Evolutionary conservation across 2,113 vertebrate genomes (phyloP), one percentile per base, ranked within the genome.

Genomic region (Silurus glanis): DNA sequence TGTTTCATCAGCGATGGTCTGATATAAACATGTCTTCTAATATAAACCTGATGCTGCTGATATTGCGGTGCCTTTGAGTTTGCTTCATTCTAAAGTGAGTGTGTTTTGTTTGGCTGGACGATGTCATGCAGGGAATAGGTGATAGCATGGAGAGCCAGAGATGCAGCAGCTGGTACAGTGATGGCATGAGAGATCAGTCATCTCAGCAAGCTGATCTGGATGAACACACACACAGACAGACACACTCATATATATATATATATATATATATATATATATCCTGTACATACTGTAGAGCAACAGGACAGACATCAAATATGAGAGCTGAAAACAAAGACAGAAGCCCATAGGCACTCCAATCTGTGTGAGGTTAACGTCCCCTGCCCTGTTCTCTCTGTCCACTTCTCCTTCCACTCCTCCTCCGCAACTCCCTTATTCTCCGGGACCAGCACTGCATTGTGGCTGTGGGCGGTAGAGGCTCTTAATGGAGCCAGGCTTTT

Each of bases 401-500:
- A 87, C 82, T 87, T 71, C 87, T 69, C 79, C 82, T 83, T 82
- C 69, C 71, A 90, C 84, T 80, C 56, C 79, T 58, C 45, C 86
- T 58, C 53, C 47, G 23, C 80, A 79, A 12, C 8, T 83, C 28
- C 9, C 59, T 59, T 19, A 19, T 83, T 53, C 82, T 86, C 53
- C 75, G 87, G 47, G 12, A 76, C 28, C 9, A 2, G 13, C 74
- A 55, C 59, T 74, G 28, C 49, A 21, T 3, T 28, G 21, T 56
- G 25, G 62, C 81, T 13, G 83, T 87, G 67, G 76, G 89, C 59
- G 71, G 79, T 62, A 51, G 89, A 82, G 86, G 82, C 91, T 90
- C 89, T 90, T 86, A 71, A 87, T 75, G 62, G 67, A 83, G 78
- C 21, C 66, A 53, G 76, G 88, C 89, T 87, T 90, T 87, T 83